Evolutionary conservation across 2,797 vertebrate genomes (phyloP).

Genomic region (Aselliscus stoliczkanus): DNA sequence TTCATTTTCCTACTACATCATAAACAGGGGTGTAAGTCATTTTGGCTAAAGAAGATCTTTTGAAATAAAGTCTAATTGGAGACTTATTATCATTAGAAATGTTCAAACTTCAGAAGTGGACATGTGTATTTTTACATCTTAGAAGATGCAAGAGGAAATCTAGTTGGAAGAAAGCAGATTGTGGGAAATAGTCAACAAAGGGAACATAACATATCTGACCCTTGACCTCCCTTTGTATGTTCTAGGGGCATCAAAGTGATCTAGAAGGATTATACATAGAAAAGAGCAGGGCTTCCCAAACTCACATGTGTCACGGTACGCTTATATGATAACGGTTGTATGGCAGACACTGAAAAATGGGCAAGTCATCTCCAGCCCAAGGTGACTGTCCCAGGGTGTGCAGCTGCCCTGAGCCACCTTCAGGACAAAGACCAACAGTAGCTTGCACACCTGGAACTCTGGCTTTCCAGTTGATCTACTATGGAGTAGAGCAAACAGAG

Average conservation of each 20-base stretch:
- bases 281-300: neutral
- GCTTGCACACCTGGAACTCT: neutral
- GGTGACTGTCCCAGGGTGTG: neutral
- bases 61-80: neutral
- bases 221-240: neutral
- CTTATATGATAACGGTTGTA: neutral
- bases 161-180: conserved; percentile 57
- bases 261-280: neutral
- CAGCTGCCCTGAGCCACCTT: neutral
- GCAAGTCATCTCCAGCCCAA: neutral
- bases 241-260: neutral
- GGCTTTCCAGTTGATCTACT: neutral
- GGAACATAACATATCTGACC: neutral
- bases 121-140: conserved; percentile 40
- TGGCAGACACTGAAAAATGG: neutral
- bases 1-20: neutral
- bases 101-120: conserved; percentile 39
- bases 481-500: neutral
- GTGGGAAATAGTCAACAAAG: conserved; percentile 11
- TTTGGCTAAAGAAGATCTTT: neutral
- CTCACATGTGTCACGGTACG: too few relatives aligned
- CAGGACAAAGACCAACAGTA: neutral
- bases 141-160: conserved; percentile 43
- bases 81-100: conserved; percentile 43
- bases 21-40: neutral